These are phyloP conservation scores for Chrysolina oricalcia DNA, from an alignment of 2,888 invertebrate species.

Conservation along the genomic window DNA sequence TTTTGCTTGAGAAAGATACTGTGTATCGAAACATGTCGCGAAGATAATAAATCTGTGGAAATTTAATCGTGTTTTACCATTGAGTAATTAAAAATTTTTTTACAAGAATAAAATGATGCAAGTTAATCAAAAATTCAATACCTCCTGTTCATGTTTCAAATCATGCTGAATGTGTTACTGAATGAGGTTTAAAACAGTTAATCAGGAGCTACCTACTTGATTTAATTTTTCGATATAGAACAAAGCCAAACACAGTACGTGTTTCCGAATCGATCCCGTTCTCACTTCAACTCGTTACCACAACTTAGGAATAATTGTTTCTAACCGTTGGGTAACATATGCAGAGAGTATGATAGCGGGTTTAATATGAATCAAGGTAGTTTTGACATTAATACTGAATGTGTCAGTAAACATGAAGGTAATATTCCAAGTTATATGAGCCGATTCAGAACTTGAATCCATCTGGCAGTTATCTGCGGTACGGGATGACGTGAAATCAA, in stretches of 20 bases:
- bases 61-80: too few relatives aligned
- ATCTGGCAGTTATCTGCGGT: constrained; percentile 18
- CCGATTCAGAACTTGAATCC: constrained; percentile 16
- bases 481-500: constrained; percentile 5
- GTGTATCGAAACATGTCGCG: too few relatives aligned
- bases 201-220: too few relatives aligned
- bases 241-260: neutral
- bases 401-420: constrained; percentile 48
- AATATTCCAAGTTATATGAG: constrained; percentile 22
- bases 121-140: too few relatives aligned
- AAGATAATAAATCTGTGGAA: too few relatives aligned
- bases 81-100: too few relatives aligned
- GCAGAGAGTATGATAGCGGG: constrained; percentile 41
- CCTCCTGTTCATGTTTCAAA: too few relatives aligned
- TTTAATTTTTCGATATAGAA: neutral
- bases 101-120: too few relatives aligned
- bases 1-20: too few relatives aligned
- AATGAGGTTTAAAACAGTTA: too few relatives aligned
- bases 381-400: constrained; percentile 47
- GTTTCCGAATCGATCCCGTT: neutral
- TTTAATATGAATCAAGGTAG: constrained; percentile 44
- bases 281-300: neutral
- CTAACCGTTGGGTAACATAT: constrained; percentile 33
- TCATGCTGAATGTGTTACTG: too few relatives aligned
- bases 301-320: constrained; percentile 21